Evolutionary conservation across 2,113 vertebrate species (phyloP), one percentile per base, ranked within the genome.

Genomic region (Peromyscus californicus): DNA sequence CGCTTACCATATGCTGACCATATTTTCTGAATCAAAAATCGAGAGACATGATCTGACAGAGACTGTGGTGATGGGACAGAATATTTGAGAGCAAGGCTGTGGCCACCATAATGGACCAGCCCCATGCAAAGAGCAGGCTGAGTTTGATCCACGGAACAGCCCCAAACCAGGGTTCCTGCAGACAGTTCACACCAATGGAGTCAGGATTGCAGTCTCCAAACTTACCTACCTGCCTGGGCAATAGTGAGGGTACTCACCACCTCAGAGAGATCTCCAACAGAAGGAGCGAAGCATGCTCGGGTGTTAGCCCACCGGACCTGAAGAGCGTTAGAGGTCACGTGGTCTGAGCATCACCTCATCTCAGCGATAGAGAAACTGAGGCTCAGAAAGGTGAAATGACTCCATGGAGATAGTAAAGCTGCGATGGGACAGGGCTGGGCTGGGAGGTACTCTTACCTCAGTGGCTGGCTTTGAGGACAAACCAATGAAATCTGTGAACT

Each of bases 1-100:
- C 22, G 3, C 21, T 59, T 59, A 87, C 96, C 98, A 98, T 97
- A 74, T 97, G 98, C 97, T 70, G 72, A 90, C 97, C 96, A 97
- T 84, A 97, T 97, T 98, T 98, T 88, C 59, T 91, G 59, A 95
- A 90, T 96, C 78, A 94, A 93, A 96, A 95, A 70, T 93, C 6
- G 12, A 93, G 94, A 97, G 93, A 94, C 54, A 94, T 91, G 72
- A 96, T 97, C 93, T 97, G 95, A 97, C 91, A 95, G 67, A 54
- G 88, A 78, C 36, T 82, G 82, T 93, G 96, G 85, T 5, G 22
- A 94, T 82, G 94, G 94, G 72, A 89, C 95, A 83, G 86, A 94
- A 70, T 86, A 89, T 94, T 93, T 96, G 93, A 95, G 94, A 97
- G 85, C 93, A 65, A 59, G 89, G 85, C 93, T 69, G 78, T 96